Conservation (phyloP, 92 coral and sea anemone genomes). For the Porites lobata region DNA sequence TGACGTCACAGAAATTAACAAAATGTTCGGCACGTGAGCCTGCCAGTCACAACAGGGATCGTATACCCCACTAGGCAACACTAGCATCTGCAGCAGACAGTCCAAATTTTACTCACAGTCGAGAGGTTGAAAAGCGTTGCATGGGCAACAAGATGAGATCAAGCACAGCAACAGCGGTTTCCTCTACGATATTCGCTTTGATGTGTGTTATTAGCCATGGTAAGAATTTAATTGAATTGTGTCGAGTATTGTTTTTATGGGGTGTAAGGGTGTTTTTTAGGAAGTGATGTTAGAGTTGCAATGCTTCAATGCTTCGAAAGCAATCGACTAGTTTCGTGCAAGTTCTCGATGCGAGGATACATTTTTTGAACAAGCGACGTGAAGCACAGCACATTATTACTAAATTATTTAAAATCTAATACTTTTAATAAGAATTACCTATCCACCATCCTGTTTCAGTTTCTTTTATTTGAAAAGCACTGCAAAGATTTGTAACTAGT, state of each 20-base stretch:
- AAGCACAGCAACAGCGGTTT: slow-evolving; percentile 2
- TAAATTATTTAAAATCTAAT: no score
- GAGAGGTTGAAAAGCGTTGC: background rate
- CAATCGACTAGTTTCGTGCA: background rate
- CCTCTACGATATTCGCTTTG: background rate
- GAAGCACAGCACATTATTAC: no score
- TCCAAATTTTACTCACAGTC: background rate
- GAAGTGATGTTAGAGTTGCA: background rate
- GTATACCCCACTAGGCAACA: background rate
- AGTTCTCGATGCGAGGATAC: background rate
- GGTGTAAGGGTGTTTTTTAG: background rate
- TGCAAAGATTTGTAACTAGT: no score
- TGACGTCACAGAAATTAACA: background rate
- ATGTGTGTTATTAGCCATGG: slow-evolving; percentile 28
- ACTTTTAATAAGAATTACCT: no score
- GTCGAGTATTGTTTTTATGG: background rate
- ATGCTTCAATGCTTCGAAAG: background rate
- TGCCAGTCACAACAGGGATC: background rate
- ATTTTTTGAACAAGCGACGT: no score
- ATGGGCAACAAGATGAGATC: slow-evolving; percentile 11
- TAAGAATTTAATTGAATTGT: slow-evolving; percentile 2
- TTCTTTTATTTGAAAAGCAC: no score
- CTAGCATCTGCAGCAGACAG: background rate
- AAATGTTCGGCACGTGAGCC: background rate
- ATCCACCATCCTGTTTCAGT: no score